phyloP scores from a whole-genome alignment of 2,888 invertebrate genomes.

The Cryptus armator region DNA sequence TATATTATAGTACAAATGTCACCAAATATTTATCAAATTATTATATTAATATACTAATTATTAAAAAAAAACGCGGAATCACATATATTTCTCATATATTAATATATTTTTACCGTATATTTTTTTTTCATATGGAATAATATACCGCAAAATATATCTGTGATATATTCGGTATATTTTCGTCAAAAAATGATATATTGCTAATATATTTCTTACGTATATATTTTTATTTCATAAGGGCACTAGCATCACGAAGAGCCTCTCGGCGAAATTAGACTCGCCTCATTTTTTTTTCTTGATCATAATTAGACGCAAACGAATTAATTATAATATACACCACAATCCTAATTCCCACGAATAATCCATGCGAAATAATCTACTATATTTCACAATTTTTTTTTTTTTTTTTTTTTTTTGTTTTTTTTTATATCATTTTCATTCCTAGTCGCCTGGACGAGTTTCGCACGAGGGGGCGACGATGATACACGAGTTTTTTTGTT shows the following conservation, averaged over 20 bases:
- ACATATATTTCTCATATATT: too few relatives aligned
- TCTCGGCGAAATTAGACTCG: not conserved
- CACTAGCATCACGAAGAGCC: not conserved
- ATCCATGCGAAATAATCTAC: slow-evolving; percentile 13
- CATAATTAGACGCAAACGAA: not conserved
- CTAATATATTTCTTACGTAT: too few relatives aligned
- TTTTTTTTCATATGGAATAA: too few relatives aligned
- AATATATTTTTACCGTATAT: too few relatives aligned
- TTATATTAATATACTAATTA: too few relatives aligned
- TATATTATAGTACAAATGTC: too few relatives aligned
- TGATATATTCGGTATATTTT: too few relatives aligned
- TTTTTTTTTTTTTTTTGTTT: slow-evolving; percentile 28
- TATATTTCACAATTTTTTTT: slow-evolving; percentile 40
- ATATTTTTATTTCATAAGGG: too few relatives aligned
- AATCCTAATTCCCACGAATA: slow-evolving; percentile 32
- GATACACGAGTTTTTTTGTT: slow-evolving; percentile 40
- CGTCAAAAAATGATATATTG: too few relatives aligned
- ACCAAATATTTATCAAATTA: too few relatives aligned
- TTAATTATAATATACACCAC: not conserved
- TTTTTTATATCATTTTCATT: slow-evolving; percentile 26
- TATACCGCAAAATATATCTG: too few relatives aligned
- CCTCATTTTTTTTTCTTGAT: not conserved
- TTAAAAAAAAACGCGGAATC: too few relatives aligned
- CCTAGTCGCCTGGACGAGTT: not conserved
- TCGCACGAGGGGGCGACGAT: slow-evolving; percentile 5